Evolutionary conservation across 2,113 vertebrate species (phyloP).

Genomic region (Silurus asotus): DNA sequence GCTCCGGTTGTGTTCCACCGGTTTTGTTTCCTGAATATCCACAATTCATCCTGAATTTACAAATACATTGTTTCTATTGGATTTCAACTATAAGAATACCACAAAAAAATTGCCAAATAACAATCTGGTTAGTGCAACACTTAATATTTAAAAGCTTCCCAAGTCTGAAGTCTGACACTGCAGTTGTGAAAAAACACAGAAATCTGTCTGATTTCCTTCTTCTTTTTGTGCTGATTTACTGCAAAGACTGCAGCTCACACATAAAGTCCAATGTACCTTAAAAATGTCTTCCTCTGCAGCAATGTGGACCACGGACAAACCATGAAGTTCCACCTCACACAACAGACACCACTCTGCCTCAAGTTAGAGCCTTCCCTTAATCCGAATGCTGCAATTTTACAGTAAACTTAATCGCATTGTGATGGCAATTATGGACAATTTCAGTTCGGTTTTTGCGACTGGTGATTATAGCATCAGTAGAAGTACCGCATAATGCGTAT

Average conservation of each 20-base stretch:
- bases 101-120: neutral
- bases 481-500: neutral
- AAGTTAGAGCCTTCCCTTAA: neutral
- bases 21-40: neutral
- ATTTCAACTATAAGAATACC: neutral
- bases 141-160: neutral
- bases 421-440: neutral
- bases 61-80: no score
- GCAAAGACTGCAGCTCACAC: neutral
- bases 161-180: neutral
- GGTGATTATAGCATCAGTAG: neutral
- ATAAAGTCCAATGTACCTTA: neutral
- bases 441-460: neutral
- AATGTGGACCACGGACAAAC: neutral
- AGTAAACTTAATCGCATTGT: neutral
- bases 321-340: neutral
- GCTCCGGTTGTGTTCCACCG: neutral
- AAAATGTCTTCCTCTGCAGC: neutral
- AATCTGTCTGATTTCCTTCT: neutral
- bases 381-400: neutral
- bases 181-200: neutral
- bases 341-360: neutral
- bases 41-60: neutral
- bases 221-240: neutral
- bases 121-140: neutral